These are phyloP conservation scores for Danionella dracula DNA, from an alignment of 2,797 vertebrate species.

Conservation along the genomic window DNA sequence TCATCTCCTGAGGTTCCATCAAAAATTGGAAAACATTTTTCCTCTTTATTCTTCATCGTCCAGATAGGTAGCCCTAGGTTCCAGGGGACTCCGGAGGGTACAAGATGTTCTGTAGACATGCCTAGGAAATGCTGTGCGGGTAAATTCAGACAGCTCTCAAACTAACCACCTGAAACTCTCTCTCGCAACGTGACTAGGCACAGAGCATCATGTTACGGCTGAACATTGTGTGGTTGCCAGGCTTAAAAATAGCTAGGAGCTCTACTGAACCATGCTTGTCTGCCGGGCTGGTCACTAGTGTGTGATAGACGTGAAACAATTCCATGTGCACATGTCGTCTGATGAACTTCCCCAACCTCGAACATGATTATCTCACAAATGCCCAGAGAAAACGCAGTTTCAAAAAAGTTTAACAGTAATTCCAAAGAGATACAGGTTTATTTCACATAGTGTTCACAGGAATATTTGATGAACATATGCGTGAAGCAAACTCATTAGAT, in stretches of 20 bases:
- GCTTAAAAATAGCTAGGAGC: slow-evolving; percentile 83
- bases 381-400: no score
- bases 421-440: no score
- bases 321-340: neutral
- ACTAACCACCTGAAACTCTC: slow-evolving; percentile 64
- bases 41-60: slow-evolving; percentile 21
- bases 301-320: neutral
- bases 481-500: no score
- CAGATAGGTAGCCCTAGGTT: slow-evolving; percentile 68
- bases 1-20: slow-evolving; percentile 67
- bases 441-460: no score
- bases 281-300: slow-evolving; percentile 29
- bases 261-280: slow-evolving; percentile 65
- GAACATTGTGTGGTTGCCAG: slow-evolving; percentile 80
- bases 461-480: no score
- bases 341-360: neutral
- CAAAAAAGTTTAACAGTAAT: no score
- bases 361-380: neutral
- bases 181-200: slow-evolving; percentile 80
- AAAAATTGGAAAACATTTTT: neutral
- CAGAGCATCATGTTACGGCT: slow-evolving; percentile 87
- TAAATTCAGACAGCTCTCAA: slow-evolving; percentile 44
- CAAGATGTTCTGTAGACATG: slow-evolving; percentile 75
- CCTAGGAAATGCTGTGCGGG: slow-evolving; percentile 71
- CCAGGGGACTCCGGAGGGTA: slow-evolving; percentile 54